Evolutionary conservation across 1,140 invertebrate species (phyloP).

Genomic region (Telenomus remus): DNA sequence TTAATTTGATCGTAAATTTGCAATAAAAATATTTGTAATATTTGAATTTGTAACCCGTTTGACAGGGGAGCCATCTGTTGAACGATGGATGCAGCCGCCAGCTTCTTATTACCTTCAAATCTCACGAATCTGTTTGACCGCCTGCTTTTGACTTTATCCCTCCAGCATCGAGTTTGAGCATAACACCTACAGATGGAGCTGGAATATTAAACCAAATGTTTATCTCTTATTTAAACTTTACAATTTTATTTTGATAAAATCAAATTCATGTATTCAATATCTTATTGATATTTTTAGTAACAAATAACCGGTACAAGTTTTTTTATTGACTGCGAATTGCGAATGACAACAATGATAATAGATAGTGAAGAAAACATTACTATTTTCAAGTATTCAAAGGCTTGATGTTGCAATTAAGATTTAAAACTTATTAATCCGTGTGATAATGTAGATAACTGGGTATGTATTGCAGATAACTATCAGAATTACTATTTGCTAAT

Average conservation of each 20-base stretch:
- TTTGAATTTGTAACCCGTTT: constrained; percentile 44
- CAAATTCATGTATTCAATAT: too few species aligned
- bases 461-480: too few species aligned
- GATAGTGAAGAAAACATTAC: too few species aligned
- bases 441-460: too few species aligned
- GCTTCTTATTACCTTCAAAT: constrained; percentile 29
- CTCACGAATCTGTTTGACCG: constrained; percentile 47
- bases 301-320: too few species aligned
- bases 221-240: neutral
- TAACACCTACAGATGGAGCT: constrained; percentile 63
- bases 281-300: too few species aligned
- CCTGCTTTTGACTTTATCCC: constrained; percentile 26
- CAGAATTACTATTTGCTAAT: constrained; percentile 15
- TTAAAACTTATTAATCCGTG: too few species aligned
- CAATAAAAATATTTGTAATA: constrained; percentile 63
- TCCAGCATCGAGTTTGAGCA: constrained; percentile 33
- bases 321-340: too few species aligned
- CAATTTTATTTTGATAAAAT: too few species aligned
- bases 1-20: constrained; percentile 74
- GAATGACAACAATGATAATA: too few species aligned
- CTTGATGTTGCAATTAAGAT: too few species aligned
- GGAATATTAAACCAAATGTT: constrained; percentile 10
- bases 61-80: constrained; percentile 66
- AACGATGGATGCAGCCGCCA: constrained; percentile 58
- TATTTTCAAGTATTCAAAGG: too few species aligned